A percentile compares a stretch with the other conserved stretches of the same genome.
These are phyloP conservation scores for Trichomycterus rosablanca DNA, from an alignment of 2,113 vertebrate species.

Conservation along the genomic window DNA sequence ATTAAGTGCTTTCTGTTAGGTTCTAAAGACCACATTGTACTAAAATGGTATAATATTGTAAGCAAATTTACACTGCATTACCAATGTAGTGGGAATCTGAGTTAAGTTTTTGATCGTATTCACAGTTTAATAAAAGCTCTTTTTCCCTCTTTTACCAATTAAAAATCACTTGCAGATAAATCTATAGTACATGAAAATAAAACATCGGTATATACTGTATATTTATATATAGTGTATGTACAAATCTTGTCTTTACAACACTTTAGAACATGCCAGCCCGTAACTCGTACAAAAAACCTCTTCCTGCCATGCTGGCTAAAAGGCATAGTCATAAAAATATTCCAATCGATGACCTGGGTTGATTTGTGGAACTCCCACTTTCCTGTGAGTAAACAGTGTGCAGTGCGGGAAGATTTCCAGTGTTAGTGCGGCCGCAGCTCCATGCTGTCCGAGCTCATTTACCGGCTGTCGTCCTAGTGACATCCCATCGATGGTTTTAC, in stretches of 20 bases:
- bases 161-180: slow-evolving; percentile 67
- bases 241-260: slow-evolving; percentile 32
- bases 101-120: slow-evolving; percentile 57
- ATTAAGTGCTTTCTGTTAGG: slow-evolving; percentile 80
- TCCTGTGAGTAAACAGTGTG: slow-evolving; percentile 37
- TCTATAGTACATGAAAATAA: slow-evolving; percentile 71
- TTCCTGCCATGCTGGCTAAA: slow-evolving; percentile 6
- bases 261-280: slow-evolving; percentile 32
- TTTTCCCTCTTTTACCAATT: slow-evolving; percentile 64
- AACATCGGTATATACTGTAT: slow-evolving; percentile 58
- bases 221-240: slow-evolving; percentile 47
- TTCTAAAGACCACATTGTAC: slow-evolving; percentile 45
- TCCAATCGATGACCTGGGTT: slow-evolving; percentile 34
- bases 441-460: slow-evolving; percentile 21
- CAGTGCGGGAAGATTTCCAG: neutral
- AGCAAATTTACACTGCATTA: slow-evolving; percentile 46
- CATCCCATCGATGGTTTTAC: slow-evolving; percentile 11
- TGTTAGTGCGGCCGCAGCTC: neutral
- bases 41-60: slow-evolving; percentile 52
- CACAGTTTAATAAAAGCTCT: slow-evolving; percentile 77
- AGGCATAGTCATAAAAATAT: slow-evolving; percentile 30
- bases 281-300: slow-evolving; percentile 28
- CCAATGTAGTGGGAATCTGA: slow-evolving; percentile 43
- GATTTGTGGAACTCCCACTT: slow-evolving; percentile 33
- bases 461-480: slow-evolving; percentile 9